Percentiles rank a stretch among this genome's conserved stretches.
Conservation (phyloP, 30 jellyfish, hydroid and myxozoan species). For the Catostylus mosaicus region DNA sequence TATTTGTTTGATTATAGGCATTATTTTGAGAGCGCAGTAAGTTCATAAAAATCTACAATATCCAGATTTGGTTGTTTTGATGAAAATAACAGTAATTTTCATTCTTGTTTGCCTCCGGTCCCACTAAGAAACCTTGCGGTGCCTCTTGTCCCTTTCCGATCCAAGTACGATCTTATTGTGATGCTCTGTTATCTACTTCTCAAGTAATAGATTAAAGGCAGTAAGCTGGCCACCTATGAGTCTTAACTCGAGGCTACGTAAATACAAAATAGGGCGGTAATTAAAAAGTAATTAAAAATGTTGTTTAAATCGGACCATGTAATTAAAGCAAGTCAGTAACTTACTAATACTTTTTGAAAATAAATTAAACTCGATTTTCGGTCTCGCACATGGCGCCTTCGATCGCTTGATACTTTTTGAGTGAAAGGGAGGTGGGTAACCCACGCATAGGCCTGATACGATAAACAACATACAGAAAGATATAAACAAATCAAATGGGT, state of each 20-base stretch:
- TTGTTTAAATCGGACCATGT: background rate
- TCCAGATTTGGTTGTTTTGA: too few relatives aligned
- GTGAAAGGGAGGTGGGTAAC: background rate
- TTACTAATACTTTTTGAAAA: background rate
- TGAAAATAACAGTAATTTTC: background rate
- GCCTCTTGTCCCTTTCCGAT: background rate
- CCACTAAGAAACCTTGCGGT: background rate
- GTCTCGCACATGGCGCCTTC: constrained; percentile 4
- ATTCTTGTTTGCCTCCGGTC: background rate
- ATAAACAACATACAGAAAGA: too few relatives aligned
- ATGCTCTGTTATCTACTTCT: background rate
- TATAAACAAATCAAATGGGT: too few relatives aligned
- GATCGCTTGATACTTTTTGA: too few relatives aligned
- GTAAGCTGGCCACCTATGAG: constrained; percentile 14
- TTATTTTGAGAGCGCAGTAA: too few relatives aligned
- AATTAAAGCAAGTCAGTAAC: background rate
- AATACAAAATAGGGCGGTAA: constrained; percentile 9
- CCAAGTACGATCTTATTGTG: background rate
- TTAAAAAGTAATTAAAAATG: background rate
- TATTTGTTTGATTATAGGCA: too few relatives aligned
- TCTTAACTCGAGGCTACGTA: background rate
- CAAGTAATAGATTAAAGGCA: background rate
- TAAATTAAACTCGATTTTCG: background rate
- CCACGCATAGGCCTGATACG: too few relatives aligned
- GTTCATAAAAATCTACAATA: too few relatives aligned